Evolutionary conservation across 37 sponge, comb jelly and placozoan genomes (phyloP).

Genomic region (Cliona cf. orientalis): DNA sequence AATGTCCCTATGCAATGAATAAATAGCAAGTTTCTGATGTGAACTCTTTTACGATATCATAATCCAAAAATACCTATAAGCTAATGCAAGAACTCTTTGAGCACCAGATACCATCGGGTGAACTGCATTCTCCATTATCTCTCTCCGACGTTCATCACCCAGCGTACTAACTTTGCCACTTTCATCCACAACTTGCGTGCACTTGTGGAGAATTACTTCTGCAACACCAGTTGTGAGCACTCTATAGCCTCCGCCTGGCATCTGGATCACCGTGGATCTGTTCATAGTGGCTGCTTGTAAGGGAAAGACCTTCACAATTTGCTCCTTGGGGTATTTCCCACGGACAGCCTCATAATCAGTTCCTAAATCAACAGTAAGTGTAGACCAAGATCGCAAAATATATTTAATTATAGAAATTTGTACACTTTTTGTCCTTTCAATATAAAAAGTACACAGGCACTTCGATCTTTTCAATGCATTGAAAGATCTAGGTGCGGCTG

Average conservation of each 20-base stretch:
- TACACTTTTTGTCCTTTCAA: too few species aligned
- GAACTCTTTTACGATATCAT: too few species aligned
- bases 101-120: conserved; percentile 76
- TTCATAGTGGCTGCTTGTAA: conserved; percentile 94
- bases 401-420: too few species aligned
- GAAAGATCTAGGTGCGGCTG: too few species aligned
- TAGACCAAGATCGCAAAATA: too few species aligned
- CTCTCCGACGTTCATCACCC: neutral
- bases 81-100: conserved; percentile 86
- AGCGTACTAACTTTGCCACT: conserved; percentile 41
- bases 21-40: too few species aligned
- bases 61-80: too few species aligned
- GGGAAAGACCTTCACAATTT: conserved; percentile 81
- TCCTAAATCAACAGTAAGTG: conserved; percentile 17
- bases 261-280: conserved; percentile 89
- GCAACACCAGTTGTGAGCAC: conserved; percentile 93
- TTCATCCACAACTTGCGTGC: conserved; percentile 57
- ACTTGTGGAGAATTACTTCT: conserved; percentile 87
- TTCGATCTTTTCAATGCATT: too few species aligned
- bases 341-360: conserved; percentile 74
- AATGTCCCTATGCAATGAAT: too few species aligned
- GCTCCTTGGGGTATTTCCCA: conserved; percentile 58
- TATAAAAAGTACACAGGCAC: too few species aligned
- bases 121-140: conserved; percentile 55
- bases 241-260: conserved; percentile 75